Base-by-base conservation (phyloP, 92 coral and sea anemone species). In the Montipora capitata region DNA sequence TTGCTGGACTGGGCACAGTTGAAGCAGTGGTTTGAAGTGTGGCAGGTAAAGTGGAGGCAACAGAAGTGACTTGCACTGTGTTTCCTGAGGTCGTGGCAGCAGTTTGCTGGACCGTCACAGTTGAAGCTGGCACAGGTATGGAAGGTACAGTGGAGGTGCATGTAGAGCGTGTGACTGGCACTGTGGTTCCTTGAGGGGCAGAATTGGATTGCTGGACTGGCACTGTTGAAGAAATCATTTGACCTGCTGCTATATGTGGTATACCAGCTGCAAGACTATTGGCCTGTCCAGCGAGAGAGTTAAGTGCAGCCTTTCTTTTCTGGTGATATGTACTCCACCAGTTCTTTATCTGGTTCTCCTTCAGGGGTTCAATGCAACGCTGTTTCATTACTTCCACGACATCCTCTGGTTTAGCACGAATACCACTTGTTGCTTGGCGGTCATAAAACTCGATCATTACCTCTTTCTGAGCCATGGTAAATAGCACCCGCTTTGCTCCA, bases 281-380 rank as follows among this genome's bases (percentile, higher is more conserved):
- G 4, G 57, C 38, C 35, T 77, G 54, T 51, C 68, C 68, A 35
- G 76, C 44, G 3, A 41, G 76, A 40, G 66, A 5, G n/a, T 75
- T 45, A 4, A 43, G 7, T 14, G 84, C 89, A 44, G 52, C 15
- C 78, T 89, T 89, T 16, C 83, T 69, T 40, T 89, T 89, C 18
- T 72, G 84, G 18, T 89, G 81, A 64, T 77, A 89, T 10, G 81
- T 54, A 38, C 93, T 79, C 93, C 93, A 84, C 93, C 89, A 77
- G 41, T 79, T 83, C 14, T 52, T 35, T 8, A 89, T 83, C 45
- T 89, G 93, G 18, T 45, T 12, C 10, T 51, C 78, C 45, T 89
- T 89, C 18, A 89, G 88, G 14, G 87, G 88, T 35, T 83, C 88
- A 3, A 88, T 42, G 45, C 89, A 85, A 57, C 72, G 49, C 27